Evolutionary conservation across 2,888 invertebrate genomes (phyloP).

Genomic region (Drosophila nigritarsus): DNA sequence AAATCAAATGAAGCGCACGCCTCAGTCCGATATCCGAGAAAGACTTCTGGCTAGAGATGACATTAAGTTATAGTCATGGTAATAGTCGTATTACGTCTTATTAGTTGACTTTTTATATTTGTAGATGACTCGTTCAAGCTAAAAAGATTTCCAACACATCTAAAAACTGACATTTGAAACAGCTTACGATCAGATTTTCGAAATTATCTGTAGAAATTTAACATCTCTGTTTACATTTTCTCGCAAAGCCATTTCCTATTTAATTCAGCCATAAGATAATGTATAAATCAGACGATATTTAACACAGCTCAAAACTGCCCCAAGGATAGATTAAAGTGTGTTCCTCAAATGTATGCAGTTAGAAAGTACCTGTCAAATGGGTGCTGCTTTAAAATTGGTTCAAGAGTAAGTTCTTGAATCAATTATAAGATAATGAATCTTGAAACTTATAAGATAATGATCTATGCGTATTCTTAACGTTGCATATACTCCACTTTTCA

Average conservation of each 20-base stretch:
- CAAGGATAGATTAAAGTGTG: not conserved
- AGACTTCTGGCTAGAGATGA: constrained; percentile 59
- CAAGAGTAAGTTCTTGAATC: not conserved
- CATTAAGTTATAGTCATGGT: not conserved
- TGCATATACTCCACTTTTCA: constrained; percentile 2
- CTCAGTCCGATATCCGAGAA: not conserved
- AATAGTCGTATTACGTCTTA: not conserved
- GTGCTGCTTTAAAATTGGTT: not conserved
- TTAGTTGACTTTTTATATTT: not conserved
- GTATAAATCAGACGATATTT: not conserved
- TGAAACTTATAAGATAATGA: not conserved
- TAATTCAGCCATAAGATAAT: not conserved
- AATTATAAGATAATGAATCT: not conserved
- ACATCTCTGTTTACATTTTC: not conserved
- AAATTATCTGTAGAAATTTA: not conserved
- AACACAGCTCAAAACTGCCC: not conserved
- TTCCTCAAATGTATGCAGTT: not conserved
- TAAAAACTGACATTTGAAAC: not conserved
- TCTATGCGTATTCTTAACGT: too few species aligned
- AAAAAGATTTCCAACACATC: not conserved
- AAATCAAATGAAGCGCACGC: constrained; percentile 54
- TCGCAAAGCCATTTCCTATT: too few species aligned
- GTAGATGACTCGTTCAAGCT: not conserved
- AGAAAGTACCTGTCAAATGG: not conserved
- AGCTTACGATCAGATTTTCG: not conserved